These are phyloP conservation scores for Spizaetus ornatus DNA, from an alignment of 2,113 vertebrate genomes.

Conservation along the genomic window DNA sequence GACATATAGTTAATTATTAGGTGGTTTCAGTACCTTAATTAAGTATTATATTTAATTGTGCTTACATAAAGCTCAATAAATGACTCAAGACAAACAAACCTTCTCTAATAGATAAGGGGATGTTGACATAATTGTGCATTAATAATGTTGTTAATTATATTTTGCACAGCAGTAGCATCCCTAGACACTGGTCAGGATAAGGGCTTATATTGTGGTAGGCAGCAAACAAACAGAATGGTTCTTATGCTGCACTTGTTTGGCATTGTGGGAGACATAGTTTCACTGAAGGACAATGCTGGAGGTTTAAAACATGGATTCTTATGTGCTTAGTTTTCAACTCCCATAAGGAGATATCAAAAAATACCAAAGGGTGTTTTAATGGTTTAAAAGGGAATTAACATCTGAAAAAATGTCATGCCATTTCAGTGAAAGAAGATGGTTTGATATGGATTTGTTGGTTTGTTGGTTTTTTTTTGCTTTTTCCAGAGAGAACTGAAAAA, in stretches of 20 bases:
- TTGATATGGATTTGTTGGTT: not conserved
- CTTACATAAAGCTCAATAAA: not conserved
- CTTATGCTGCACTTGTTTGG: not conserved
- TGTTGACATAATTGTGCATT: not conserved
- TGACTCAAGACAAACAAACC: not conserved
- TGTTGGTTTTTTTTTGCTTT: not conserved
- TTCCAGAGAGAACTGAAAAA: not conserved
- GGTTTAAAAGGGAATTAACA: not conserved
- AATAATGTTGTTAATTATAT: constrained; percentile 1
- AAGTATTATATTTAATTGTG: not conserved
- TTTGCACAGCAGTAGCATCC: not conserved
- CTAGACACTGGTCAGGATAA: not conserved
- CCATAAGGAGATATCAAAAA: not conserved
- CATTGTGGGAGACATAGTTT: not conserved
- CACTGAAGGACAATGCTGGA: not conserved
- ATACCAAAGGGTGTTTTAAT: not conserved
- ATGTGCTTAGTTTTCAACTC: not conserved
- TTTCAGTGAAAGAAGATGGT: not conserved
- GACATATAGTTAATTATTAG: not conserved
- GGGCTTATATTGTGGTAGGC: not conserved
- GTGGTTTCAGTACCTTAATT: not conserved
- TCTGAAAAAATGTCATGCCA: not conserved
- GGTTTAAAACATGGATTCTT: not conserved
- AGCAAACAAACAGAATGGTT: not conserved
- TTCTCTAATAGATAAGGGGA: not conserved